Evolutionary conservation across 2,888 invertebrate genomes (phyloP).

Genomic region (Eugnorisma glareosa): DNA sequence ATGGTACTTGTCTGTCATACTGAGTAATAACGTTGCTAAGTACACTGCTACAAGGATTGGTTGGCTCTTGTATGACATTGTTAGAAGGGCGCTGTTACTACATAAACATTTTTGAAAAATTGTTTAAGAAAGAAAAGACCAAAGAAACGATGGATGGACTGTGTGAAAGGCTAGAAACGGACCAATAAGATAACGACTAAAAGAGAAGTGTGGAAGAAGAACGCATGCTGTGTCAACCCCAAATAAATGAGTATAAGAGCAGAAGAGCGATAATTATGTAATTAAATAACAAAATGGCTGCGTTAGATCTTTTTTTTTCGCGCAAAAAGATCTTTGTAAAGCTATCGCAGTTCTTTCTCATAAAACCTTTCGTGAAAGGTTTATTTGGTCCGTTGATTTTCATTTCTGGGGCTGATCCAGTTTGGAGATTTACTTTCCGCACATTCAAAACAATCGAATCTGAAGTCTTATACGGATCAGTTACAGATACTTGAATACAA

Average conservation of each 20-base stretch:
- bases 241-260: too few species aligned
- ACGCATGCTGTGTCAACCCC: too few species aligned
- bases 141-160: too few species aligned
- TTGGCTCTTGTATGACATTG: too few species aligned
- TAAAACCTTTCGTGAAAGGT: neutral
- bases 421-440: conserved; percentile 19
- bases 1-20: conserved; percentile 27
- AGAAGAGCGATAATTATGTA: too few species aligned
- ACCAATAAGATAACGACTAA: too few species aligned
- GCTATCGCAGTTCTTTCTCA: neutral
- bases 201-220: too few species aligned
- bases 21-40: conserved; percentile 23
- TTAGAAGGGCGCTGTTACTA: too few species aligned
- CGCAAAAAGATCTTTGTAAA: too few species aligned
- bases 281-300: neutral
- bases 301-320: neutral
- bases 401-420: conserved; percentile 4
- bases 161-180: too few species aligned
- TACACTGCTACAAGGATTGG: neutral
- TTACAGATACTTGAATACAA: neutral
- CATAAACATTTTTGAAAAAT: too few species aligned
- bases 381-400: conserved; percentile 14
- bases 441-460: conserved; percentile 1
- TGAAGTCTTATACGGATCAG: neutral
- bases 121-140: too few species aligned